Percentiles rank a stretch among this genome's conserved stretches.
Evolutionary conservation across 1,140 invertebrate species (phyloP).

Genomic region (Musca domestica): DNA sequence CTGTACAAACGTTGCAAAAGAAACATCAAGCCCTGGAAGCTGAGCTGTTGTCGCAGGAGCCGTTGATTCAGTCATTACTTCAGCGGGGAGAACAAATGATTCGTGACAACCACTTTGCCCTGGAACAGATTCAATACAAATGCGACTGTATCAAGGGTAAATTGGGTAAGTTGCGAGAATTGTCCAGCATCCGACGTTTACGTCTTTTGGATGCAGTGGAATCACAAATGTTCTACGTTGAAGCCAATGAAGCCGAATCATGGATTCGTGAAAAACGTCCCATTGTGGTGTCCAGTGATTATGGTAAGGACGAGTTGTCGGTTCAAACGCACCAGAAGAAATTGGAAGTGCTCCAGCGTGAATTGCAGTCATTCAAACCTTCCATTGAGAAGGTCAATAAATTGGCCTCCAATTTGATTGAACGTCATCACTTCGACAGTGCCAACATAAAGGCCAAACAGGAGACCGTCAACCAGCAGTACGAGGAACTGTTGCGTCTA

Average conservation of each 20-base stretch:
- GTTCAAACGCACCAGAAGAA: conserved; percentile 77
- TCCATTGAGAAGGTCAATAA: conserved; percentile 69
- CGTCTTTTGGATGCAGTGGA: conserved; percentile 79
- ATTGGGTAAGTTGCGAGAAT: conserved; percentile 66
- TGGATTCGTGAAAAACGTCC: conserved; percentile 86
- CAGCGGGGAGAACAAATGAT: conserved; percentile 75
- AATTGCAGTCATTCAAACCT: conserved; percentile 70
- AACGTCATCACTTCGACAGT: conserved; percentile 77
- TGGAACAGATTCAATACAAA: conserved; percentile 60
- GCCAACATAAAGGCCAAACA: conserved; percentile 72
- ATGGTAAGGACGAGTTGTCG: conserved; percentile 85
- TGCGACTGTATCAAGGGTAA: conserved; percentile 63
- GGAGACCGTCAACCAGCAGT: conserved; percentile 55
- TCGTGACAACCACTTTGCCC: conserved; percentile 79
- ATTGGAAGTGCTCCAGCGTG: conserved; percentile 76
- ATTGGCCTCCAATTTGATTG: conserved; percentile 65
- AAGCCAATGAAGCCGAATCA: conserved; percentile 80
- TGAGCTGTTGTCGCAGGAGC: conserved; percentile 78
- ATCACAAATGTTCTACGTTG: conserved; percentile 84
- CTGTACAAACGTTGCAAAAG: conserved; percentile 95
- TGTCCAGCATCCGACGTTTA: conserved; percentile 68
- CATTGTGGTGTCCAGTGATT: conserved; percentile 71
- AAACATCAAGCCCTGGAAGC: conserved; percentile 88
- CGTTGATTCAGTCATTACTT: conserved; percentile 70
- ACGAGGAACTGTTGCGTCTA: conserved; percentile 70